Conservation (phyloP, 2,113 vertebrate species). For the Taxidea taxus region DNA sequence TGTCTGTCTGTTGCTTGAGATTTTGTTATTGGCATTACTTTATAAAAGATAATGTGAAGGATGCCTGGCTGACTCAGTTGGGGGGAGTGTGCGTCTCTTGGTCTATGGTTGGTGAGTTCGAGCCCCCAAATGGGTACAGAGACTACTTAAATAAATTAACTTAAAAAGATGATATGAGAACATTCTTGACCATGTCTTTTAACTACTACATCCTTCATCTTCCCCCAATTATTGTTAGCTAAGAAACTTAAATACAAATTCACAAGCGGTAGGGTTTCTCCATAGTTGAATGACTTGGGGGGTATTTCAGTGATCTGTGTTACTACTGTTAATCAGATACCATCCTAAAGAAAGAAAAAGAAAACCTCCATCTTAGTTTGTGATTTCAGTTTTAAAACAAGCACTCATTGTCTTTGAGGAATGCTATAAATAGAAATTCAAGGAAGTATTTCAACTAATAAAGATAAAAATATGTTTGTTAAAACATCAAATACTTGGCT, state of each 20-base stretch:
- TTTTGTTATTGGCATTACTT: background rate
- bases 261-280: background rate
- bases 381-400: slow-evolving; percentile 22
- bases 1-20: background rate
- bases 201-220: background rate
- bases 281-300: background rate
- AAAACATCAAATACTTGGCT: background rate
- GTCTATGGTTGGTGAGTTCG: background rate
- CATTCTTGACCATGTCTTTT: background rate
- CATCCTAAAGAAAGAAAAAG: background rate
- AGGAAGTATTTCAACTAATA: background rate
- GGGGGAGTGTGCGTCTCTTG: background rate
- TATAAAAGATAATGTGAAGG: background rate
- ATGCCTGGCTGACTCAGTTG: background rate
- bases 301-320: background rate
- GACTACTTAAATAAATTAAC: background rate
- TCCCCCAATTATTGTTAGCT: slow-evolving; percentile 12
- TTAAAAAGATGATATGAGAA: background rate
- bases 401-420: background rate
- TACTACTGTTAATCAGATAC: background rate
- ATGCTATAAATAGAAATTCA: slow-evolving; percentile 25
- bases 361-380: background rate
- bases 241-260: background rate
- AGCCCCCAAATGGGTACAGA: background rate
- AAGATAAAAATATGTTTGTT: slow-evolving; percentile 26